Base-by-base conservation (phyloP, 1,140 invertebrate genomes). In the Nasonia longicornis region DNA sequence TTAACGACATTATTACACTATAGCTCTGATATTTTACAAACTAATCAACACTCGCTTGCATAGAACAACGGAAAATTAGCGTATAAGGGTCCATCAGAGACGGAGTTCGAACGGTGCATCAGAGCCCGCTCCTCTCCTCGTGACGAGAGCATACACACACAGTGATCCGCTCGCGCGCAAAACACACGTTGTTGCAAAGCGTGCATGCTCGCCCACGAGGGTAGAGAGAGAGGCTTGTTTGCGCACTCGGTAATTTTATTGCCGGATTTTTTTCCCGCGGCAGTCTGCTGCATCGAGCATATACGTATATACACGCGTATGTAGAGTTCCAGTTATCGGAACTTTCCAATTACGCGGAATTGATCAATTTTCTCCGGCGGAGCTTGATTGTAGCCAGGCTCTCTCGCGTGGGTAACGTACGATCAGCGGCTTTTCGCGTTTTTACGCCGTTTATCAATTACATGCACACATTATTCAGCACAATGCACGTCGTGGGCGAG, bases 191-290 rank as follows among this genome's bases (percentile, higher is more conserved):
- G 52, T 22, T n/a, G 2, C 16, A 6, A 8, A 79, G 63, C 38
- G 42, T n/a, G 52, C 48, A 35, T 11, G 38, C 12, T 74, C 11
- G 26, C 63, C 10, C 58, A 14, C 64, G 48, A 52, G 48, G 20
- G 48, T 26, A 52, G 48, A 52, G 11, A 52, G 48, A 52, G 48
- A 70, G 48, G 42, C 75, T 31, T 42, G 75, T 71, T 74, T 66
- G 81, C 64, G 67, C n/a, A 48, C 74, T 77, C 35, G 22, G 67
- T 58, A 81, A 81, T 81, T 81, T 81, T 81, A 79, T 72, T 63
- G 69, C 22, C 45, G 42, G 22, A 14, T 35, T 8, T 66, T 63
- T 52, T 14, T 35, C 8, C 58, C 31, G 16, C 20, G 20, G 35
- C 0, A 22, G 14, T 31, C 48, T 63, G 16, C 31, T 14, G 10